A percentile compares a stretch with the other conserved stretches of the same genome.
Conservation (phyloP, 1,140 invertebrate genomes). For the Heliothis virescens region DNA sequence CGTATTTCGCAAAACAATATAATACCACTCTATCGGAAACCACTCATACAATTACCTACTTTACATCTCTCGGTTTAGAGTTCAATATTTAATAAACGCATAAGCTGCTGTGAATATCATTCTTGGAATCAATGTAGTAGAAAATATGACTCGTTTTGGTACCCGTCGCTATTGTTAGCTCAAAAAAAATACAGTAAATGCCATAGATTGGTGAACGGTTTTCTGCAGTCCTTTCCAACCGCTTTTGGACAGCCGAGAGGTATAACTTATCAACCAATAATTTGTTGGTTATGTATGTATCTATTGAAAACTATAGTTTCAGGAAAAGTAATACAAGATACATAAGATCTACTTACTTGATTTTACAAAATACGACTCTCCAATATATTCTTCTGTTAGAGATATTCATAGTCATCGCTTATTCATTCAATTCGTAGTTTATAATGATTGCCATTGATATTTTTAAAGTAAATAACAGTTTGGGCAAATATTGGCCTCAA, state of each 20-base stretch:
- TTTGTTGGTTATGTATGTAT: not conserved
- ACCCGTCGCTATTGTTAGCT: conserved; percentile 29
- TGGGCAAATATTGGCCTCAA: not conserved
- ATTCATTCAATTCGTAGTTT: too few species aligned
- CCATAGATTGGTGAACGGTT: not conserved
- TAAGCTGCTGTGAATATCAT: conserved; percentile 31
- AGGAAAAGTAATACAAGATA: not conserved
- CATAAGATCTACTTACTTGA: too few species aligned
- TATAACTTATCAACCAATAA: not conserved
- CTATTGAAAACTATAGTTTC: not conserved
- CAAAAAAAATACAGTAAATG: conserved; percentile 30
- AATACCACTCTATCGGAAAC: not conserved
- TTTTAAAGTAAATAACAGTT: too few species aligned
- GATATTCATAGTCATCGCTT: too few species aligned
- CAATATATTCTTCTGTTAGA: too few species aligned
- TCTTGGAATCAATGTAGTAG: conserved; percentile 47
- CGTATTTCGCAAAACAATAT: conserved; percentile 31
- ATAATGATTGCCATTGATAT: too few species aligned
- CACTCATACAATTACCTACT: not conserved
- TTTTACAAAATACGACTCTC: too few species aligned
- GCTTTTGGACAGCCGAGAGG: not conserved
- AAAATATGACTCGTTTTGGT: conserved; percentile 42
- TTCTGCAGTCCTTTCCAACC: not conserved
- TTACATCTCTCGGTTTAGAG: not conserved
- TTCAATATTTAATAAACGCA: not conserved